Conservation (phyloP, 2,888 invertebrate species). For the Callyntrura guangdongensis region DNA sequence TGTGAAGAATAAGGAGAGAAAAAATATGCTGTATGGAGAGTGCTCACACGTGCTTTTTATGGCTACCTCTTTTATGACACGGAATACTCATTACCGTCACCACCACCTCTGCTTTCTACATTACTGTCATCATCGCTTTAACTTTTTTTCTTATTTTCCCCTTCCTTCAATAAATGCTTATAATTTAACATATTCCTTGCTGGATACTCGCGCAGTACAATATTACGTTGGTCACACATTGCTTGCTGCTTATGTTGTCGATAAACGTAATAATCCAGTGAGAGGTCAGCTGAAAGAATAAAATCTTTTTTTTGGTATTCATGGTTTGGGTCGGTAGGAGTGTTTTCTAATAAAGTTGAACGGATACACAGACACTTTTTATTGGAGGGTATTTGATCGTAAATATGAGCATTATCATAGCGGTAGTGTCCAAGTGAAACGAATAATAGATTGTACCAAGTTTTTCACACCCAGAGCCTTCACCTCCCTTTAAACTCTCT, state of each 20-base stretch:
- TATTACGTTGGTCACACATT: conserved; percentile 22
- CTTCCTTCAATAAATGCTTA: not conserved
- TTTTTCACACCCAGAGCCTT: not conserved
- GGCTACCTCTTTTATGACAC: conserved; percentile 66
- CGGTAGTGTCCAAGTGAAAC: conserved; percentile 34
- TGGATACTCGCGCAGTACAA: not conserved
- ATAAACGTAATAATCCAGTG: conserved; percentile 51
- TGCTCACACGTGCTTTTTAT: conserved; percentile 80
- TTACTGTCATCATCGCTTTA: conserved; percentile 27
- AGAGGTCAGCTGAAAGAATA: conserved; percentile 52
- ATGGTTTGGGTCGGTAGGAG: conserved; percentile 7
- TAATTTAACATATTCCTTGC: not conserved
- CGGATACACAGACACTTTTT: conserved; percentile 32
- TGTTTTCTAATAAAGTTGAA: conserved; percentile 25
- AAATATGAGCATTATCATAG: conserved; percentile 54
- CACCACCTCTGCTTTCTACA: conserved; percentile 18
- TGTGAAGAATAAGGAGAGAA: conserved; percentile 48
- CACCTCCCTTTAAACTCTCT: not conserved
- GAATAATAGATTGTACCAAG: not conserved
- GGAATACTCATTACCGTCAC: conserved; percentile 70
- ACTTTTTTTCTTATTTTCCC: conserved; percentile 15
- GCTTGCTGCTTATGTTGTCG: not conserved
- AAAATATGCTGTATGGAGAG: conserved; percentile 55
- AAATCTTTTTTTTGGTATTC: conserved; percentile 46
- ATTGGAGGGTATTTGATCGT: conserved; percentile 65